Base-by-base conservation (phyloP, 2,888 invertebrate genomes). In the Pyrrhosoma nymphula region DNA sequence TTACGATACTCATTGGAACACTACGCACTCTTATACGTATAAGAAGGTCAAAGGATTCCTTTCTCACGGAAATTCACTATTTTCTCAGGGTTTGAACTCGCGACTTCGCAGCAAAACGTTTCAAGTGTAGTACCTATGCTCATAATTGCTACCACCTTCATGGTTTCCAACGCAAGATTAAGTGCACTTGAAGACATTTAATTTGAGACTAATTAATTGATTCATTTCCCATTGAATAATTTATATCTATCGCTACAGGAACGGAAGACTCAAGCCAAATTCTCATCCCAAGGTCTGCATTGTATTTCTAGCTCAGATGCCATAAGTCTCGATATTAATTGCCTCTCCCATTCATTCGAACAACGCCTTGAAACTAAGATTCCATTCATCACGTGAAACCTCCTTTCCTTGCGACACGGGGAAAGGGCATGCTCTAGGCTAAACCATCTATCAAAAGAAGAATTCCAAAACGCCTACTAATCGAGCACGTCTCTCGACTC, bases 291-390 rank as follows among this genome's bases (percentile, higher is more conserved):
- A 82, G 35, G 82, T 35, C 82, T 30, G 82, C 35, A 82, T 8
- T 82, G 82, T 82, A 35, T 35, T 82, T 82, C 23, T 82, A 35
- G 82, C 82, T 35, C 16, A 35, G 30, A 82, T 82, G 35, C 35
- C 82, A 82, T 82, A 82, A 35, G 82, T 18, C 82, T 82, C 82
- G 35, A 82, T 35, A 82, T 82, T 82, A 82, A 82, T 82, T 82
- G 82, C 82, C 30, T 82, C 35, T 35, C 35, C 30, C 82, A 82
- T 30, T 82, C 35, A 82, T 30, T 82, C 35, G 82, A 35, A 30
- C 82, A 26, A 82, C 82, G 82, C 82, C 82, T 82, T 35, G 82
- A 82, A 82, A 82, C 82, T 82, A 82, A 82, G 82, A 82, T 82
- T 82, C 82, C 82, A 82, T 82, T 82, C 82, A 82, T 82, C 82